Evolutionary conservation across 2,888 invertebrate species (phyloP).

Genomic region (Seira ritae): DNA sequence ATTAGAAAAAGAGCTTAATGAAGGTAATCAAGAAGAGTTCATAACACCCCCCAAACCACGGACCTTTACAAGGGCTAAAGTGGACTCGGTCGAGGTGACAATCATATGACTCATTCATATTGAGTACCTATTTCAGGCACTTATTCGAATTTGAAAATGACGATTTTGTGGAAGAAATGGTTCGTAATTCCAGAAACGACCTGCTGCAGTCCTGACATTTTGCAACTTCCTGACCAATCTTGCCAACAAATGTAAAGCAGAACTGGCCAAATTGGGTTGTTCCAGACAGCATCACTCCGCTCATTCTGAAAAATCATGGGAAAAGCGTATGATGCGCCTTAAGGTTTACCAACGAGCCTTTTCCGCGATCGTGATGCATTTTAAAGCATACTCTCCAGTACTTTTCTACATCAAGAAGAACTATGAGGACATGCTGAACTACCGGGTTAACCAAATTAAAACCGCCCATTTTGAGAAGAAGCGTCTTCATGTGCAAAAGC

Average conservation of each 20-base stretch:
- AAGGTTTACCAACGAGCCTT: slow-evolving; percentile 54
- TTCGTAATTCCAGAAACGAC: slow-evolving; percentile 24
- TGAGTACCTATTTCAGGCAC: too few relatives aligned
- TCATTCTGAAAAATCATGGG: slow-evolving; percentile 40
- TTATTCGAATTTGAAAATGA: neutral
- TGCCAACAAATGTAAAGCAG: slow-evolving; percentile 23
- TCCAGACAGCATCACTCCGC: neutral
- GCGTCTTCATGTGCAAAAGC: slow-evolving; percentile 33
- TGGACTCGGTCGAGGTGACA: slow-evolving; percentile 26
- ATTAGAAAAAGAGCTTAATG: neutral
- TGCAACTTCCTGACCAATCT: slow-evolving; percentile 25
- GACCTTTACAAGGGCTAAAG: slow-evolving; percentile 21
- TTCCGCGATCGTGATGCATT: slow-evolving; percentile 46
- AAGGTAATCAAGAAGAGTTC: slow-evolving; percentile 3
- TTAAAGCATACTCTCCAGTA: slow-evolving; percentile 44
- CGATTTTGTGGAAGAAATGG: neutral
- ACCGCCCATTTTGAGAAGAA: slow-evolving; percentile 42
- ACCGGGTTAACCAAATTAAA: slow-evolving; percentile 48
- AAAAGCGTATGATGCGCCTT: slow-evolving; percentile 35
- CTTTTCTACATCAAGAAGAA: slow-evolving; percentile 57
- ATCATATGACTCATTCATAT: neutral
- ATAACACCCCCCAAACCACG: slow-evolving; percentile 6
- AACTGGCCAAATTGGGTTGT: slow-evolving; percentile 32
- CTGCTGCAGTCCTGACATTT: slow-evolving; percentile 22
- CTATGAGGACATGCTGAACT: slow-evolving; percentile 51